These are phyloP conservation scores for Drosophila triauraria DNA, from an alignment of 1,140 invertebrate species.

Conservation along the genomic window DNA sequence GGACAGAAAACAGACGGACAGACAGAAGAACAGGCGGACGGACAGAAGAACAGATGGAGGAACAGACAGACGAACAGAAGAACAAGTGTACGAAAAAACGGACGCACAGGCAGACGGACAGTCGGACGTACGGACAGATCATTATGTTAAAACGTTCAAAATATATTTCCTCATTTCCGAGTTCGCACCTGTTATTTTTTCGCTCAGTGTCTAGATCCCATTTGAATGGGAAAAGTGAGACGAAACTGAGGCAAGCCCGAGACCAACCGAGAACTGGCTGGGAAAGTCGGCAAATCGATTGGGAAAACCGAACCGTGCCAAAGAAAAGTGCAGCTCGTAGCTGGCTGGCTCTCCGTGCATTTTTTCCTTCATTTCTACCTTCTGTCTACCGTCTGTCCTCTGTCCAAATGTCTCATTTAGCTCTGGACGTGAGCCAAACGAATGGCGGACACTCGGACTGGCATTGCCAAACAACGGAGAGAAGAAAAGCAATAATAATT, in stretches of 20 bases:
- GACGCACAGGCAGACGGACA: too few species aligned
- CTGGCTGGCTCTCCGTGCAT: not conserved
- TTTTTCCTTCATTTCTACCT: conserved; percentile 20
- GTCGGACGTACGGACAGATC: too few species aligned
- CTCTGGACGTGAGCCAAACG: conserved; percentile 51
- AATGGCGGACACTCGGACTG: conserved; percentile 39
- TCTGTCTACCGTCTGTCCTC: conserved; percentile 9
- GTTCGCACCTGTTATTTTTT: not conserved
- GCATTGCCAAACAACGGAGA: conserved; percentile 26
- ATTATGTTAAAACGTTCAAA: not conserved
- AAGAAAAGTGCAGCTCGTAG: conserved; percentile 61
- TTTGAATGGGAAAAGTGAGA: conserved; percentile 48
- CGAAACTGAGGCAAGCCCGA: conserved; percentile 13
- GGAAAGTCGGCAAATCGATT: conserved; percentile 48
- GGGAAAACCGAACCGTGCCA: conserved; percentile 68
- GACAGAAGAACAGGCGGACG: too few species aligned
- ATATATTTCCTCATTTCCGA: not conserved
- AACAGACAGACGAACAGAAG: too few species aligned
- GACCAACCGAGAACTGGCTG: conserved; percentile 30
- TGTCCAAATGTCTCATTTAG: conserved; percentile 26
- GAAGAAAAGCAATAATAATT: not conserved
- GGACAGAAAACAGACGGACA: too few species aligned
- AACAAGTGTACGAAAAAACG: too few species aligned
- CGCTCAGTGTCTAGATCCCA: conserved; percentile 1
- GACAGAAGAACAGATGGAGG: too few species aligned